Evolutionary conservation across 1,140 invertebrate species (phyloP), one percentile per base, ranked within the genome.

Genomic region (Bacillus rossius): DNA sequence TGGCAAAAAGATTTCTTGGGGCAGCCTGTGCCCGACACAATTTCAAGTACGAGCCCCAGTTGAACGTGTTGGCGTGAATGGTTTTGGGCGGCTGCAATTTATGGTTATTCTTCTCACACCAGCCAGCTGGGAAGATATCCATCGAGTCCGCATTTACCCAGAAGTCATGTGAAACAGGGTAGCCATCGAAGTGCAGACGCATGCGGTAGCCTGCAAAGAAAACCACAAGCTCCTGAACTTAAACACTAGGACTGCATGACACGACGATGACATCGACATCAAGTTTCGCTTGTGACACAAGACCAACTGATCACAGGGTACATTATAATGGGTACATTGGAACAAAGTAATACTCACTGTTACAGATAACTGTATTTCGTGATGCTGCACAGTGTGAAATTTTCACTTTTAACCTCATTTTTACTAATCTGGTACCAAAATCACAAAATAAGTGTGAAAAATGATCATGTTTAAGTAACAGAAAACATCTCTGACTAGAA

Each of bases 121-220:
- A 98, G n/a, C 94, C 92, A 37, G 86, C 81, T 7, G 91, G 93
- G 73, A 98, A 98, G 37, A 98, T 91, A 69, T 94, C 88, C 64
- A 84, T 81, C 1, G 89, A 94, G 70, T 97, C 89, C 0, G 89
- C 88, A 75, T 96, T 95, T 10, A 88, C 83, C 94, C 94, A 98
- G 73, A 94, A 98, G 75, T 98, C 93, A 71, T 92, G 92, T 68
- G 85, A 84, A 60, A 90, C 88, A 0, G 89, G 83, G 73, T 90
- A 97, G 2, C 92, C 94, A 76, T 97, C 94, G 75, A 98, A 96
- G 73, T 94, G 91, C 4, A 98, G 75, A 55, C 92, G 81, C 65
- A 98, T 76, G 34, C 95, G 78, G 69, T 89, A 89, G 20, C 89
- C 89, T 79, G 43, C 13, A 64, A 73, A 53, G 56, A 40, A 63